A percentile compares a stretch with the other conserved stretches of the same genome.
Evolutionary conservation across 2,113 vertebrate genomes (phyloP).

Genomic region (Trogon melanurus): DNA sequence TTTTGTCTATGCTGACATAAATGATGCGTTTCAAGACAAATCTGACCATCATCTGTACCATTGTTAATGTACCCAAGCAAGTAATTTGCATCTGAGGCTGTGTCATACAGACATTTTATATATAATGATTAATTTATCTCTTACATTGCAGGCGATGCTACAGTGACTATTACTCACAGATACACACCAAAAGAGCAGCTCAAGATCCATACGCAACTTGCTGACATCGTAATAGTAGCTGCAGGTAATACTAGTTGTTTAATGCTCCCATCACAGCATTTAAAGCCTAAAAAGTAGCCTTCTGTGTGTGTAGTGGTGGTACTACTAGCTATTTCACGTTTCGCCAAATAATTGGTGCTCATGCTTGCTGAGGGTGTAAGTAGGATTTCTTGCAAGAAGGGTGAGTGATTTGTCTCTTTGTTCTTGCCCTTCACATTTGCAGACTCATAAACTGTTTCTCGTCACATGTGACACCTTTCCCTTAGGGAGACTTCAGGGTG

Average conservation of each 20-base stretch:
- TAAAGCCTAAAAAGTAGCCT: neutral
- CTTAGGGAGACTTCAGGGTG: conserved; percentile 56
- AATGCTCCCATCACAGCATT: neutral
- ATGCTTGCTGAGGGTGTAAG: neutral
- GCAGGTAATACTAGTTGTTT: conserved; percentile 77
- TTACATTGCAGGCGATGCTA: conserved; percentile 86
- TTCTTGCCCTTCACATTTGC: conserved; percentile 25
- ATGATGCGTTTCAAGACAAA: neutral
- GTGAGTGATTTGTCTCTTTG: conserved; percentile 7
- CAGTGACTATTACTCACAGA: conserved; percentile 89
- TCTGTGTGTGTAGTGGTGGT: neutral
- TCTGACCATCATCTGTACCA: neutral
- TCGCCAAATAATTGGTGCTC: neutral
- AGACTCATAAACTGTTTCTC: conserved; percentile 57
- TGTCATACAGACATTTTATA: neutral
- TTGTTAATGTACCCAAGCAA: neutral
- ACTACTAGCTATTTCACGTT: neutral
- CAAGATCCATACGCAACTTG: conserved; percentile 82
- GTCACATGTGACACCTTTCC: conserved; percentile 47
- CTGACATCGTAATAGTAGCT: conserved; percentile 87
- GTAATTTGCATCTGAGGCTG: neutral
- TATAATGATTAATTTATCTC: neutral
- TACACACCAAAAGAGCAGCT: conserved; percentile 86
- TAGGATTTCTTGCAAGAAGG: neutral
- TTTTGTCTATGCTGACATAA: neutral